Base-by-base conservation (phyloP, 2,888 invertebrate genomes). In the Lasioglossum malachurum region DNA sequence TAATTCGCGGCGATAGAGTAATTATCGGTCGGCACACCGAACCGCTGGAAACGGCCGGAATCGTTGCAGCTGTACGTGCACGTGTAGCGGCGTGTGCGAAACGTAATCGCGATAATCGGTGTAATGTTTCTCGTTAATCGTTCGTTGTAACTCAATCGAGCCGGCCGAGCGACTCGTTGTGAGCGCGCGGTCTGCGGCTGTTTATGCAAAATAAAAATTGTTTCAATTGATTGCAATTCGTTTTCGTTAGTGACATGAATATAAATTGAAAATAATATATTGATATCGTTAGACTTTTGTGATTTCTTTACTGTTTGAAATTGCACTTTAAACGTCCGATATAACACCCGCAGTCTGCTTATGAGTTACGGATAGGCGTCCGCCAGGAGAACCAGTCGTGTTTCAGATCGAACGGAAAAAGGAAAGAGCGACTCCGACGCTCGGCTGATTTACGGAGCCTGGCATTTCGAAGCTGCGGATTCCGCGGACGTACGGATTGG, bases 141-240 rank as follows among this genome's bases (percentile, higher is more conserved):
- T 67, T 41, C 84, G 86, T 87, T 87, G 78, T 87, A 88, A 83
- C 86, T 90, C 84, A 86, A 90, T 90, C 89, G 82, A 23, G 27
- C 46, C 44, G 41, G 75, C 72, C 41, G 49, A 60, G 41, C 73
- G 64, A 73, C 38, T 71, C 69, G 53, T 81, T 81, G 80, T 78
- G 82, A 87, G 23, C 49, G 82, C 86, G 23, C 49, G 7, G 23
- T 7, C 5, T 0, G 8, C 2, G 8, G 53, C 8, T 23, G 23
- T 88, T 87, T 85, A 83, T 83, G 83, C 74, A 80, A 75, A 75
- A 27, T 23, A 53, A 23, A 53, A n/a, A 53, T n/a, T 3, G 53
- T 19, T n/a, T 7, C 0, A 23, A 53, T 53, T 10, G n/a, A 53
- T 53, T 10, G n/a, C 23, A 4, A 14, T 14, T 44, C 44, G 14